Evolutionary conservation across 2,797 vertebrate species (phyloP), one percentile per base, ranked within the genome.

Genomic region (Rhinatrema bivittatum): DNA sequence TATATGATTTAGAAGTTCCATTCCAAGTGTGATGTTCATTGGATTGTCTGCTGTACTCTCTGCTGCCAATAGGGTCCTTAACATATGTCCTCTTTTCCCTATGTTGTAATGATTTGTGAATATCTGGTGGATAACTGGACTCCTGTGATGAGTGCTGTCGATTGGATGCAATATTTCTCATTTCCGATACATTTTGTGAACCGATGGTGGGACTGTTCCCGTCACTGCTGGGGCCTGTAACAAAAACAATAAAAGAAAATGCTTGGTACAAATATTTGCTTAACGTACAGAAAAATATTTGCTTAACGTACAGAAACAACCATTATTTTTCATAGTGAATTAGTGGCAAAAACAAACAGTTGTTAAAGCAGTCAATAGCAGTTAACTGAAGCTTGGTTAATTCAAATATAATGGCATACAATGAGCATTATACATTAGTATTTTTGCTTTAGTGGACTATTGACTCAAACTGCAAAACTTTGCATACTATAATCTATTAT

Each of bases 151-250:
- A 78, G 63, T 75, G 74, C 71, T 60, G 88, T 78, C 86, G 87
- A 66, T 89, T 81, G 2, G 60, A 57, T 52, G 78, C 80, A 51
- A 46, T 31, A 18, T 68, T 26, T 72, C 78, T 96, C 89, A 97
- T 79, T 98, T 94, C 88, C 91, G 90, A 78, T 90, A 92, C 61
- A 81, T 87, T 89, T 92, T 91, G 94, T 87, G 93, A 74, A 84
- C 91, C 75, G 87, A 87, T 25, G 86, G 86, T 44, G 86, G 88
- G 63, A 78, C 77, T 79, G 88, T 68, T 66, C 85, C 85, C 63
- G 88, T 87, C 82, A 82, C 72, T 68, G 88, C 72, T 70, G 88
- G 72, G 71, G 88, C 88, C 95, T 98, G 91, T 56, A 89, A 93
- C 46, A 90, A 67, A 87, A 66, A 71, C n/a, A 61, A 79, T 42